phyloP scores from a whole-genome alignment of 1,140 invertebrate genomes.

The Sarcophaga bullata region DNA sequence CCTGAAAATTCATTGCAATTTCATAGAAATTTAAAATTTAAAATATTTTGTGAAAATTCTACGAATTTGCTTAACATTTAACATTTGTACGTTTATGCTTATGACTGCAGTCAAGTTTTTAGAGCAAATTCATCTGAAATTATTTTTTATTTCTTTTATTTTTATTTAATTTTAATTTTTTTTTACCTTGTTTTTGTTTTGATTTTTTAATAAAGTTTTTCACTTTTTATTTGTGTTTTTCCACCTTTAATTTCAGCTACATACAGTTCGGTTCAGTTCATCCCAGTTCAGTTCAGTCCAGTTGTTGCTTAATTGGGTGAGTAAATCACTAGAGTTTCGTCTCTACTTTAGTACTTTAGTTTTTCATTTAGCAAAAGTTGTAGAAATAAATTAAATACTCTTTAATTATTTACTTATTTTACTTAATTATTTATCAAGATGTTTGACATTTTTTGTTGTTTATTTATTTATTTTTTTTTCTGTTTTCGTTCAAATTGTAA shows the following conservation, averaged over 20 bases:
- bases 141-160: neutral
- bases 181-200: neutral
- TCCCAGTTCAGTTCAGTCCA: neutral
- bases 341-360: neutral
- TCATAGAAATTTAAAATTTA: no score
- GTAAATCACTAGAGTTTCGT: neutral
- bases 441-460: neutral
- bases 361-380: no score
- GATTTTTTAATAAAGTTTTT: neutral
- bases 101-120: no score
- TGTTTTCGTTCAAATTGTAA: neutral
- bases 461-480: no score
- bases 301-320: neutral
- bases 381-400: no score
- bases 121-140: no score
- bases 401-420: no score
- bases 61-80: no score
- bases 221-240: neutral
- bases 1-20: no score
- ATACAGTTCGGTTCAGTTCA: neutral
- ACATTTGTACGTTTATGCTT: no score
- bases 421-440: conserved; percentile 2
- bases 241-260: neutral
- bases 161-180: neutral
- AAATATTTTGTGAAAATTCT: no score